Evolutionary conservation across 1,140 invertebrate genomes (phyloP).

Genomic region (Tetramorium parvispinum): DNA sequence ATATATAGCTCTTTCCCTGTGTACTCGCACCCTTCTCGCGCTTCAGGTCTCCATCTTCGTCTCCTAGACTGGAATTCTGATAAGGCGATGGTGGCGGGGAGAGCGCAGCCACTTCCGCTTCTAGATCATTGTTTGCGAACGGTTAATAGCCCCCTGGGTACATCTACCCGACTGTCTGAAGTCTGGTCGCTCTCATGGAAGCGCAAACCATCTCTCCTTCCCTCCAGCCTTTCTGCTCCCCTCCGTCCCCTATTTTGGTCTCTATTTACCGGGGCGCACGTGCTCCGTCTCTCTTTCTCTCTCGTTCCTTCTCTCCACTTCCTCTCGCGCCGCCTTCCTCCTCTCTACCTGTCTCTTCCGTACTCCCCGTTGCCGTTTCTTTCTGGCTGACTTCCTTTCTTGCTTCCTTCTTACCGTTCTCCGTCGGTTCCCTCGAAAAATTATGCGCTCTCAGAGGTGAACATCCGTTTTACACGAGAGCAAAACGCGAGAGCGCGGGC

Average conservation of each 20-base stretch:
- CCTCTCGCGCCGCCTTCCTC: background rate
- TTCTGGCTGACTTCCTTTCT: constrained; percentile 71
- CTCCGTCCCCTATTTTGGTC: constrained; percentile 29
- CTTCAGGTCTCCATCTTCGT: constrained; percentile 30
- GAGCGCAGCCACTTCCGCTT: constrained; percentile 81
- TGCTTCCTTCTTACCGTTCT: constrained; percentile 67
- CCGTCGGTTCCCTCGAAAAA: constrained; percentile 75
- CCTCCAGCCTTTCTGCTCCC: constrained; percentile 39
- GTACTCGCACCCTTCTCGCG: constrained; percentile 15
- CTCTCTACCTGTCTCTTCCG: constrained; percentile 4
- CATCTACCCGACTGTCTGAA: constrained; percentile 77
- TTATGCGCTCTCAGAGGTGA: constrained; percentile 78
- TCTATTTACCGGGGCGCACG: constrained; percentile 33
- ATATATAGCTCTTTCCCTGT: constrained; percentile 40
- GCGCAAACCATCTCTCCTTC: constrained; percentile 65
- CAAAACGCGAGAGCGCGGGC: constrained; percentile 21
- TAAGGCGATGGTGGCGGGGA: constrained; percentile 75
- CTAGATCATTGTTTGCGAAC: constrained; percentile 85
- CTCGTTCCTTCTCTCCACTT: constrained; percentile 25
- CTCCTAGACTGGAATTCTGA: constrained; percentile 81
- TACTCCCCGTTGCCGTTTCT: constrained; percentile 42
- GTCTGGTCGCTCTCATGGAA: constrained; percentile 76
- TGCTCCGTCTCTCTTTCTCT: constrained; percentile 35
- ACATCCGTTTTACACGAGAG: constrained; percentile 79
- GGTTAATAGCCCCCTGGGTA: constrained; percentile 84